Evolutionary conservation across 2,113 vertebrate genomes (phyloP).

Genomic region (Amblyornis subalaris): DNA sequence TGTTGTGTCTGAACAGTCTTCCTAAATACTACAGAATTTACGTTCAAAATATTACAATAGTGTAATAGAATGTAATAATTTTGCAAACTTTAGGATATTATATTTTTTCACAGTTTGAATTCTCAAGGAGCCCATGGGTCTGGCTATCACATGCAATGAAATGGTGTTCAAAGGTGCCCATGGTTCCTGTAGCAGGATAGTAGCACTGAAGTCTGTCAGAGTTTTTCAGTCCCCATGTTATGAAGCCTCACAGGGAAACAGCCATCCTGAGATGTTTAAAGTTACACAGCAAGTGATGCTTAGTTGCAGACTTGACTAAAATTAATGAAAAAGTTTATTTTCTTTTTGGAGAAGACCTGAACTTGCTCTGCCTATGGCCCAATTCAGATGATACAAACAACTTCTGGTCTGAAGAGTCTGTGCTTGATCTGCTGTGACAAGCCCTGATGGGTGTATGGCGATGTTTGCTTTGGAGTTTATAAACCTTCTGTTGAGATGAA

Average conservation of each 20-base stretch:
- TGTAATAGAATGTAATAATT: not conserved
- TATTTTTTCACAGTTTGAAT: not conserved
- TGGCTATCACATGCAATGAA: not conserved
- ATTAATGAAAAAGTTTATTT: not conserved
- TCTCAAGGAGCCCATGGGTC: not conserved
- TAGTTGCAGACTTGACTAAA: not conserved
- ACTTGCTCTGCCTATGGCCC: not conserved
- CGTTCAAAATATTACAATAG: not conserved
- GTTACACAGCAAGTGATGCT: not conserved
- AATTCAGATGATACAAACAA: not conserved
- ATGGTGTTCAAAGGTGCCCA: not conserved
- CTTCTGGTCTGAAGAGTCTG: not conserved
- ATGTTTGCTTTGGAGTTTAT: not conserved
- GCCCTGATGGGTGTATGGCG: not conserved
- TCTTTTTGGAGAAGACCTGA: not conserved
- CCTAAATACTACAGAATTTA: not conserved
- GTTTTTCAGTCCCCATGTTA: not conserved
- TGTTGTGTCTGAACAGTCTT: not conserved
- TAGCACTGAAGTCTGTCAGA: not conserved
- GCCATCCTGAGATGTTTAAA: not conserved
- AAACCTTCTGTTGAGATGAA: not conserved
- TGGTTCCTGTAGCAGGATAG: not conserved
- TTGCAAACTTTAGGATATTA: not conserved
- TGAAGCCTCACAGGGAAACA: not conserved
- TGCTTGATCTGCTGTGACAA: not conserved